Evolutionary conservation across 2,888 invertebrate species (phyloP).

Genomic region (Chirona hameri): DNA sequence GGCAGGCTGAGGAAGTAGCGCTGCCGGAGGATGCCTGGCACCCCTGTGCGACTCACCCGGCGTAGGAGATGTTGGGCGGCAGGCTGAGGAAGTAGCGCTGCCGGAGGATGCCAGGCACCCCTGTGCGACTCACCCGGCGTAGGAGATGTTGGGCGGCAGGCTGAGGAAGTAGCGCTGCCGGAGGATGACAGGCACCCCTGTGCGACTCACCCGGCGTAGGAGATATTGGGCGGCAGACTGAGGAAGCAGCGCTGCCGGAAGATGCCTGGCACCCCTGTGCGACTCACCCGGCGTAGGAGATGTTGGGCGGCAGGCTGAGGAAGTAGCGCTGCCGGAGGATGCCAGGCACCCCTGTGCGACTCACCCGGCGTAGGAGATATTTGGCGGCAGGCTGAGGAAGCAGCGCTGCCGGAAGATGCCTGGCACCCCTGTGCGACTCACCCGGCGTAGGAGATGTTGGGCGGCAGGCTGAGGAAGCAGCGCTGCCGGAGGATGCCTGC

Average conservation of each 20-base stretch:
- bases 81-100: too few relatives aligned
- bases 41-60: too few relatives aligned
- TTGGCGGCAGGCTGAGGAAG: too few relatives aligned
- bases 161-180: conserved; percentile 87
- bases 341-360: too few relatives aligned
- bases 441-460: conserved; percentile 67
- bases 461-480: conserved; percentile 74
- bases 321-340: conserved; percentile 91
- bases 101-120: background rate
- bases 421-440: conserved; percentile 56
- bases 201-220: too few relatives aligned
- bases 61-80: too few relatives aligned
- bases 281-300: conserved; percentile 71
- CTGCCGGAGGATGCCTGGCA: conserved; percentile 92
- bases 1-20: conserved; percentile 80
- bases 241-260: too few relatives aligned
- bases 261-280: too few relatives aligned
- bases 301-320: conserved; percentile 67
- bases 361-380: too few relatives aligned
- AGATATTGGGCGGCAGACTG: too few relatives aligned
- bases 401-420: background rate
- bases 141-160: conserved; percentile 64
- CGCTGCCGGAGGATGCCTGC: conserved; percentile 94
- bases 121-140: conserved; percentile 71
- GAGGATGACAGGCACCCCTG: too few relatives aligned